Evolutionary conservation across 2,888 invertebrate species (phyloP).

Genomic region (Zele albiditarsus): DNA sequence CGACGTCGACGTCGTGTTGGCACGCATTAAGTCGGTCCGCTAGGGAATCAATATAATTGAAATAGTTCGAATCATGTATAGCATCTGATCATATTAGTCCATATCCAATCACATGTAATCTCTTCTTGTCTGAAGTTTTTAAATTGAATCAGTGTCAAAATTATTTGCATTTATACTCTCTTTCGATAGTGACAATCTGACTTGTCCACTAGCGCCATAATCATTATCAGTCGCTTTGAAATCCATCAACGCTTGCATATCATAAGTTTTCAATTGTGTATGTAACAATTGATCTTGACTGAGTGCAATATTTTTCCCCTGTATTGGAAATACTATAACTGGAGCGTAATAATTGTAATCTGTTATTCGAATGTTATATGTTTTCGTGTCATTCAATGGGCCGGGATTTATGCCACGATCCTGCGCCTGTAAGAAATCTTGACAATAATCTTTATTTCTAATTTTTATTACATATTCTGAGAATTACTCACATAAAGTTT

Average conservation of each 20-base stretch:
- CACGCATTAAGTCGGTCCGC: no score
- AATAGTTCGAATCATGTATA: no score
- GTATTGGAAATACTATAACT: conserved; percentile 74
- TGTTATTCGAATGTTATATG: conserved; percentile 73
- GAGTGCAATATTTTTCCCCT: conserved; percentile 44
- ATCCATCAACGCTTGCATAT: conserved; percentile 70
- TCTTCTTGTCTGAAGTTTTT: no score
- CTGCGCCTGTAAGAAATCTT: conserved; percentile 71
- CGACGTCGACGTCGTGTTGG: no score
- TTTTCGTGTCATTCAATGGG: conserved; percentile 65
- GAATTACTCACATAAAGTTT: conserved; percentile 73
- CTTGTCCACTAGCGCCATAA: conserved; percentile 75
- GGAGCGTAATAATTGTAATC: conserved; percentile 78
- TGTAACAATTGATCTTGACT: conserved; percentile 54
- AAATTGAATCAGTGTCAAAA: no score
- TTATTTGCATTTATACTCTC: conserved; percentile 66
- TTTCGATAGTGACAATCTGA: conserved; percentile 73
- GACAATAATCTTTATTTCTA: conserved; percentile 1
- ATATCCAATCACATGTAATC: no score
- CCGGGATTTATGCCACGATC: conserved; percentile 75
- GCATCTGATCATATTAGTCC: no score
- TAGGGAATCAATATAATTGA: no score
- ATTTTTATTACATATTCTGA: background rate
- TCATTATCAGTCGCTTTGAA: conserved; percentile 76
- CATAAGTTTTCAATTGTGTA: conserved; percentile 60